Conservation (phyloP, 2,888 invertebrate genomes). For the Hanleya hanleyi region DNA sequence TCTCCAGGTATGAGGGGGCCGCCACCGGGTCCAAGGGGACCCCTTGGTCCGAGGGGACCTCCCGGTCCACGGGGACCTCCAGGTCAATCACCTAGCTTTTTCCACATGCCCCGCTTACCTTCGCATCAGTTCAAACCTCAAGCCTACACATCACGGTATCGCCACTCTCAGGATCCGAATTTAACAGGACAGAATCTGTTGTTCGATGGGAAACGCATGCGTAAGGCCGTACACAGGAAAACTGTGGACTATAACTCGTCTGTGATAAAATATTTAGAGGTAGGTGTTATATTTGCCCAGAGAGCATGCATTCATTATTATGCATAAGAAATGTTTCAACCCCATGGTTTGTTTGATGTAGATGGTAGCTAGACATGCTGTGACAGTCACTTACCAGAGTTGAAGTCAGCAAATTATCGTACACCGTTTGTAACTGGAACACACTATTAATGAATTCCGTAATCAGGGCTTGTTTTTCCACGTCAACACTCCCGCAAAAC, state of each 20-base stretch:
- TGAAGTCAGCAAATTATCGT: no score
- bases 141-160: not conserved
- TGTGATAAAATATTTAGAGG: conserved; percentile 93
- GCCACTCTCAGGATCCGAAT: conserved; percentile 24
- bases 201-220: conserved; percentile 91
- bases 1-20: conserved; percentile 4
- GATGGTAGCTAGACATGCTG: no score
- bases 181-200: conserved; percentile 34
- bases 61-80: not conserved
- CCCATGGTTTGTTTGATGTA: no score
- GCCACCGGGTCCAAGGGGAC: not conserved
- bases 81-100: not conserved
- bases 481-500: no score
- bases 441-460: no score
- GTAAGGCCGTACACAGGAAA: conserved; percentile 97
- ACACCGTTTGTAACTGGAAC: no score
- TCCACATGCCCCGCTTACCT: not conserved
- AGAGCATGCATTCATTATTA: not conserved
- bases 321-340: conserved; percentile 10
- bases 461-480: no score
- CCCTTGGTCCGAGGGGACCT: not conserved
- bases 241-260: conserved; percentile 98
- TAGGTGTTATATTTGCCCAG: no score
- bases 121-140: not conserved
- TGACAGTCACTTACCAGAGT: no score